Conservation (phyloP, 1,140 invertebrate genomes). For the Halesus radiatus region DNA sequence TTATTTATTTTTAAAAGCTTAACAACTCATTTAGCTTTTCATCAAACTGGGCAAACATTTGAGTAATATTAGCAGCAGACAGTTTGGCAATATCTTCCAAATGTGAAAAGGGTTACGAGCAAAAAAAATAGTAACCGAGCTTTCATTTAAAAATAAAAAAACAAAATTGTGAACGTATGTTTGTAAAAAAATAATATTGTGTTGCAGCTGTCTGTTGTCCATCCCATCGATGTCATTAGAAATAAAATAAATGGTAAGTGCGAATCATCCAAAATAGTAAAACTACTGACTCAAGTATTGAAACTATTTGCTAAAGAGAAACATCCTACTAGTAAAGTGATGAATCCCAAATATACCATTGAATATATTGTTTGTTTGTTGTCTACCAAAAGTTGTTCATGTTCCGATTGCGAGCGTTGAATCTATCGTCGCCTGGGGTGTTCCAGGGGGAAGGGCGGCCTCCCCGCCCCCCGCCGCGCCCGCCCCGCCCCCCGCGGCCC, state of each 20-base stretch:
- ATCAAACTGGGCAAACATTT: too few species aligned
- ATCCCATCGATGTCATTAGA: not conserved
- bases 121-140: too few species aligned
- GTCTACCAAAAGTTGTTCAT: slow-evolving; percentile 28
- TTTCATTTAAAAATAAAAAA: too few species aligned
- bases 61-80: too few species aligned
- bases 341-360: not conserved
- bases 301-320: not conserved
- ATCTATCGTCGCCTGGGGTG: slow-evolving; percentile 32
- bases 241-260: slow-evolving; percentile 16
- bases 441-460: slow-evolving; percentile 28
- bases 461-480: not conserved
- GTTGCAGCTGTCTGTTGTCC: too few species aligned
- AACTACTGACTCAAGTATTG: slow-evolving; percentile 2
- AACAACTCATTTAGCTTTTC: too few species aligned
- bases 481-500: slow-evolving; percentile 15
- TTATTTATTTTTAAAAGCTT: too few species aligned
- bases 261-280: not conserved
- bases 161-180: too few species aligned
- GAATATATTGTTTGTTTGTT: too few species aligned
- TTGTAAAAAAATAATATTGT: too few species aligned
- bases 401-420: slow-evolving; percentile 36
- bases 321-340: not conserved
- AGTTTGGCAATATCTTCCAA: too few species aligned
- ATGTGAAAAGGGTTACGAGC: too few species aligned